Percentiles rank a stretch among this genome's conserved stretches.
These are phyloP conservation scores for Steatocranus sp. DNA, from an alignment of 2,797 vertebrate genomes.

Conservation along the genomic window DNA sequence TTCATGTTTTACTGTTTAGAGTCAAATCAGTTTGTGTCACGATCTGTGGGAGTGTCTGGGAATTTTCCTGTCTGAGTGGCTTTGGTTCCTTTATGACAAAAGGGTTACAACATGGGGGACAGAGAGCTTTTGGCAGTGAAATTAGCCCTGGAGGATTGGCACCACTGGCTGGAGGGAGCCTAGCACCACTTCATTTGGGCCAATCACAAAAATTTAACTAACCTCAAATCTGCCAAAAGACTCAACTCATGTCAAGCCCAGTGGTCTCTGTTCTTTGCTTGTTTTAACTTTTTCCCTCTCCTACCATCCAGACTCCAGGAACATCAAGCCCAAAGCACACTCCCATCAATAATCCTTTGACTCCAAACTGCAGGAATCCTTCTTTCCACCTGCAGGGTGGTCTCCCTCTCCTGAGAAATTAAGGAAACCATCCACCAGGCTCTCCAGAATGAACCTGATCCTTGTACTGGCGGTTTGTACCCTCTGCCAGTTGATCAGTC, in stretches of 20 bases:
- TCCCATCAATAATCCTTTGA: not conserved
- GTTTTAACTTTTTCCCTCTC: not conserved
- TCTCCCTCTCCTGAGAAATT: not conserved
- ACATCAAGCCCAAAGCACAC: not conserved
- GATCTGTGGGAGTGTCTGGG: not conserved
- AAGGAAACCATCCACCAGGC: not conserved
- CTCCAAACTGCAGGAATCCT: not conserved
- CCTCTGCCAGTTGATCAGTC: not conserved
- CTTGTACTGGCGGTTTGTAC: not conserved
- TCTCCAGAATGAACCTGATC: not conserved
- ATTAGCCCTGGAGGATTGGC: not conserved
- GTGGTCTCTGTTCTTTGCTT: not conserved
- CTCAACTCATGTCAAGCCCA: not conserved
- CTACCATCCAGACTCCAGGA: not conserved
- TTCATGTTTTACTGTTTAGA: not conserved
- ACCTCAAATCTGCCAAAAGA: not conserved
- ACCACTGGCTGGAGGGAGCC: not conserved
- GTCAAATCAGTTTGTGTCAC: not conserved
- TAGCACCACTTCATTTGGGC: not conserved
- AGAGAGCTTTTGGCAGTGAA: not conserved
- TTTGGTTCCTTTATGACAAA: not conserved
- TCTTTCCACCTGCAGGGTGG: not conserved
- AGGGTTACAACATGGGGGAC: not conserved
- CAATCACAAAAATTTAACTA: not conserved
- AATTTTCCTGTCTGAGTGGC: not conserved